Percentiles rank a stretch among this genome's conserved stretches.
Evolutionary conservation across 2,888 invertebrate species (phyloP).

Genomic region (Rapana venosa): DNA sequence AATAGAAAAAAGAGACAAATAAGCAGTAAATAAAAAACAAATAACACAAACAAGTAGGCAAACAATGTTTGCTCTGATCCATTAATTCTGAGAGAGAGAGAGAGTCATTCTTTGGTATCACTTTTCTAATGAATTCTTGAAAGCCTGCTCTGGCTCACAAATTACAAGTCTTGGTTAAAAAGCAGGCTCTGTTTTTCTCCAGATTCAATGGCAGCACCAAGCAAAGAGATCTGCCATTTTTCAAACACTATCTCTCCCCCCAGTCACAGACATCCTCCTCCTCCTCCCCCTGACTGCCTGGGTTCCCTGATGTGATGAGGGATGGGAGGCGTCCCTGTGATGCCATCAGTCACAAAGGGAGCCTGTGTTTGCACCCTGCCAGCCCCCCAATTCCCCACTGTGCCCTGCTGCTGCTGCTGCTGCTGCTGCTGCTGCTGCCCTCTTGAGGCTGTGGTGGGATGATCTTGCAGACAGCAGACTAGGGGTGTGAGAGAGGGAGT

Average conservation of each 20-base stretch:
- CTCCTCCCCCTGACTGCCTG: background rate
- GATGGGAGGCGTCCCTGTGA: background rate
- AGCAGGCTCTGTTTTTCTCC: background rate
- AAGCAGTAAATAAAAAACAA: too few species aligned
- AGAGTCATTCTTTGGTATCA: background rate
- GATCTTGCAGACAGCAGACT: slow-evolving; percentile 1
- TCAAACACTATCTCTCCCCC: slow-evolving; percentile 31
- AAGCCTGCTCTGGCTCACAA: slow-evolving; percentile 30
- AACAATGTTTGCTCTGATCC: too few species aligned
- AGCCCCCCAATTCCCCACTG: background rate
- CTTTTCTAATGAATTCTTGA: background rate
- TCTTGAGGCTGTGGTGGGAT: slow-evolving; percentile 9
- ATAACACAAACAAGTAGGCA: too few species aligned
- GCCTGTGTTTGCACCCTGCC: background rate
- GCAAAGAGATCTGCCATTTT: slow-evolving; percentile 33
- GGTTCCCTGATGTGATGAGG: slow-evolving; percentile 40
- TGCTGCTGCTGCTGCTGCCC: background rate
- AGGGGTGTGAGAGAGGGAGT: background rate
- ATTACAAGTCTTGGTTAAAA: slow-evolving; percentile 23
- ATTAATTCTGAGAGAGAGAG: background rate
- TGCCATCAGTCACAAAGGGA: background rate
- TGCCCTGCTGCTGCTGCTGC: background rate
- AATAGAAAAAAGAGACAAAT: too few species aligned
- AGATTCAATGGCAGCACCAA: slow-evolving; percentile 19
- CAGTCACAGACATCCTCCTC: background rate